Evolutionary conservation across 2,888 invertebrate genomes (phyloP).

Genomic region (Ectobius pallidus): DNA sequence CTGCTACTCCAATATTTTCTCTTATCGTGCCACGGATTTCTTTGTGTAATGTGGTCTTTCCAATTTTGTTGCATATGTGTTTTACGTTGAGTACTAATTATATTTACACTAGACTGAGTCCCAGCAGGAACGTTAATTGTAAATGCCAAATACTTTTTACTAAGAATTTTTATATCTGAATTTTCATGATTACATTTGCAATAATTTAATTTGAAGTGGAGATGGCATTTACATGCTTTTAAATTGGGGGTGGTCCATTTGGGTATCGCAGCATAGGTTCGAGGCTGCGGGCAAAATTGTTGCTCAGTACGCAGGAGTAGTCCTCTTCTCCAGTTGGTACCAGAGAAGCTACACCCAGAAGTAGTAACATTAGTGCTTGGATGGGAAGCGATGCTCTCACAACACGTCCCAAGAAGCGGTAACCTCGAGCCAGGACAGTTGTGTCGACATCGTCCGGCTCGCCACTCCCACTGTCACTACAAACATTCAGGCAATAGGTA

Average conservation of each 20-base stretch:
- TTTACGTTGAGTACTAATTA: not conserved
- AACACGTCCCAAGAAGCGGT: constrained; percentile 87
- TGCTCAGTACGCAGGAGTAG: constrained; percentile 83
- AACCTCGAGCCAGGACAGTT: constrained; percentile 74
- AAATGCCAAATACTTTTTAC: not conserved
- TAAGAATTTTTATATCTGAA: not conserved
- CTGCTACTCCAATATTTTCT: not conserved
- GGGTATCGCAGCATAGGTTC: constrained; percentile 90
- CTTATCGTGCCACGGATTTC: not conserved
- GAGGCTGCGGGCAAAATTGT: constrained; percentile 80
- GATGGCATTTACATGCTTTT: too few species aligned
- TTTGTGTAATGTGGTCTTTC: not conserved
- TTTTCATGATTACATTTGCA: too few species aligned
- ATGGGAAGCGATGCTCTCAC: constrained; percentile 91
- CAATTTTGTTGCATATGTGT: not conserved
- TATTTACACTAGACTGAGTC: not conserved
- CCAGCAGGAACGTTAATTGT: constrained; percentile 2
- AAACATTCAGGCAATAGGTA: too few species aligned
- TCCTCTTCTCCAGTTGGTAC: constrained; percentile 82
- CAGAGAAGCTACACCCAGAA: constrained; percentile 91
- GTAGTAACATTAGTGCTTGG: constrained; percentile 90
- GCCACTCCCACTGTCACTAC: constrained; percentile 49
- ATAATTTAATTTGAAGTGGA: too few species aligned
- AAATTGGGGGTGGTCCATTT: constrained; percentile 92
- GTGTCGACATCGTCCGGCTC: constrained; percentile 62